Evolutionary conservation across 2,888 invertebrate species (phyloP).

Genomic region (Sarcophaga caerulescens): DNA sequence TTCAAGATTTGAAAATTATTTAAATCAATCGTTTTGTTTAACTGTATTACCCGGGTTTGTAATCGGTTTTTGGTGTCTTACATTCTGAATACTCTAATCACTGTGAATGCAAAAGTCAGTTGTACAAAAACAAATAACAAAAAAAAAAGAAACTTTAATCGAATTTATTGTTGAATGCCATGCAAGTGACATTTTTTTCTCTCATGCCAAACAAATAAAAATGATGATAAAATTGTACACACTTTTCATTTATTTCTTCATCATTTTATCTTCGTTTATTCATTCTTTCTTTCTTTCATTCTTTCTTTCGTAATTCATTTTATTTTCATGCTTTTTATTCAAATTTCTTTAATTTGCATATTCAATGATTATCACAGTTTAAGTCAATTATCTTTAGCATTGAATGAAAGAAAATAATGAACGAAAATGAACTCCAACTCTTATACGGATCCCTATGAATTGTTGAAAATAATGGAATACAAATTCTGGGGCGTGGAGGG

Average conservation of each 20-base stretch:
- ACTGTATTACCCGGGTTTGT: too few species aligned
- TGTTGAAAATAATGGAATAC: neutral
- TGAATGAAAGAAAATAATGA: conserved; percentile 1
- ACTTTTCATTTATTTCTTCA: too few species aligned
- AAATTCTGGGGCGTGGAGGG: neutral
- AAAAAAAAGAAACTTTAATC: conserved; percentile 32
- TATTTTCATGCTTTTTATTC: too few species aligned
- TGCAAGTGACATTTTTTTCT: conserved; percentile 50
- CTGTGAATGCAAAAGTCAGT: too few species aligned
- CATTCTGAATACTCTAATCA: too few species aligned
- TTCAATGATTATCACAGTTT: conserved; percentile 62
- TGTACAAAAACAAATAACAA: too few species aligned
- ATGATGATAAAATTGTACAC: too few species aligned
- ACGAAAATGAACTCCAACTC: neutral
- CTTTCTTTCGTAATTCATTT: neutral
- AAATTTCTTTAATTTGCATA: conserved; percentile 59
- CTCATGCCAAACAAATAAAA: conserved; percentile 9
- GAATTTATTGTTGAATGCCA: conserved; percentile 56
- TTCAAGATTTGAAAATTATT: too few species aligned
- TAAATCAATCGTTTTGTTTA: too few species aligned
- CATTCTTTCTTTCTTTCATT: neutral
- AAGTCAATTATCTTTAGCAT: conserved; percentile 56
- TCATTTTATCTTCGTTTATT: neutral
- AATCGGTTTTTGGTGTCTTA: too few species aligned
- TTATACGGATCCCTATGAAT: neutral